A percentile compares a stretch with the other conserved stretches of the same genome.
phyloP scores from a whole-genome alignment of 2,888 invertebrate genomes.

The Eilema sororculum region DNA sequence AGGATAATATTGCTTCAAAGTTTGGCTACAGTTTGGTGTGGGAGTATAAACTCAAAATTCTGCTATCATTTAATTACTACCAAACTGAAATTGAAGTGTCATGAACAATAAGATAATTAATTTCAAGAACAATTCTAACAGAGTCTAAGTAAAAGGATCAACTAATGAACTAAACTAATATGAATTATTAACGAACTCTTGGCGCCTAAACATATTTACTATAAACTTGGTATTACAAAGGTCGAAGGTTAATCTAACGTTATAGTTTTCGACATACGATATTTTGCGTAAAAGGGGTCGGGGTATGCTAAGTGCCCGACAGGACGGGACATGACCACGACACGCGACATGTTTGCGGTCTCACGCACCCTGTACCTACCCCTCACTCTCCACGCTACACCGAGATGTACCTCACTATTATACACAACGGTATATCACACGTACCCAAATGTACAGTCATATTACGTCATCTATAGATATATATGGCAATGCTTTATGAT shows the following conservation, averaged over 20 bases:
- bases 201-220: slow-evolving; percentile 31
- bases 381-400: slow-evolving; percentile 32
- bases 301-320: slow-evolving; percentile 55
- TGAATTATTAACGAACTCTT: slow-evolving; percentile 32
- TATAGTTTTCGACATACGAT: slow-evolving; percentile 50
- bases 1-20: not conserved
- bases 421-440: slow-evolving; percentile 22
- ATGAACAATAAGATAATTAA: not conserved
- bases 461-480: not conserved
- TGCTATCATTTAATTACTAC: not conserved
- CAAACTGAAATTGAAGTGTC: not conserved
- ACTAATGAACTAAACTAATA: slow-evolving; percentile 19
- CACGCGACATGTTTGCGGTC: slow-evolving; percentile 61
- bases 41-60: not conserved
- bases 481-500: no score
- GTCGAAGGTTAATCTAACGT: slow-evolving; percentile 33
- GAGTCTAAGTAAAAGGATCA: slow-evolving; percentile 17
- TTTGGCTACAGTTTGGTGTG: not conserved
- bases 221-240: slow-evolving; percentile 26
- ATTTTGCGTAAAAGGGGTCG: slow-evolving; percentile 56
- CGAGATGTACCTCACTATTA: slow-evolving; percentile 19
- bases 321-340: slow-evolving; percentile 49
- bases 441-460: slow-evolving; percentile 23
- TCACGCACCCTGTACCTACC: slow-evolving; percentile 44
- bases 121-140: not conserved